Percentiles rank a stretch among this genome's conserved stretches.
Evolutionary conservation across 2,888 invertebrate species (phyloP).

Genomic region (Mythimna ferrago): DNA sequence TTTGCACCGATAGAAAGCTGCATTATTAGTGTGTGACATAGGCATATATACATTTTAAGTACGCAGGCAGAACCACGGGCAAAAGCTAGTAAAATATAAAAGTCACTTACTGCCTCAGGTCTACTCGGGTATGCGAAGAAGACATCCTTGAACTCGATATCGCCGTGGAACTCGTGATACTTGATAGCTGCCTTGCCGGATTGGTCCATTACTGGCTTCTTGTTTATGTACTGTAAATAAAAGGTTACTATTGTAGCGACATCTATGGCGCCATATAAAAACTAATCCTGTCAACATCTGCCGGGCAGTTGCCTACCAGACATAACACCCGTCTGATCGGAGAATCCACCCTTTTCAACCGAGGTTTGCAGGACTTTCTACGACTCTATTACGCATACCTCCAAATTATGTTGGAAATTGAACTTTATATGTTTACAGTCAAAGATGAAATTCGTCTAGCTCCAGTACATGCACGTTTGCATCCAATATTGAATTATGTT

Average conservation of each 20-base stretch:
- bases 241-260: background rate
- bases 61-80: no score
- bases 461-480: background rate
- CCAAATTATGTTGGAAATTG: background rate
- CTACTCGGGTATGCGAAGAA: constrained; percentile 97
- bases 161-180: constrained; percentile 93
- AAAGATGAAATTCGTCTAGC: background rate
- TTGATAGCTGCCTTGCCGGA: constrained; percentile 93
- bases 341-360: no score
- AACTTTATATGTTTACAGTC: background rate
- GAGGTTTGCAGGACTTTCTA: no score
- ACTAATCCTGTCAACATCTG: no score
- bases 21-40: no score
- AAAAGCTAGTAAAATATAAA: no score
- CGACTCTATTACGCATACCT: no score
- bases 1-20: no score
- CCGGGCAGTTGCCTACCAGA: no score
- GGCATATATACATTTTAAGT: no score
- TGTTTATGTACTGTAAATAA: constrained; percentile 93
- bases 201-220: constrained; percentile 93
- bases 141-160: constrained; percentile 96
- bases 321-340: no score
- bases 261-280: no score
- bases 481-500: background rate
- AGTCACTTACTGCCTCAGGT: constrained; percentile 81